phyloP scores from a whole-genome alignment of 2,888 invertebrate genomes.

The Exephanes ischioxanthus region DNA sequence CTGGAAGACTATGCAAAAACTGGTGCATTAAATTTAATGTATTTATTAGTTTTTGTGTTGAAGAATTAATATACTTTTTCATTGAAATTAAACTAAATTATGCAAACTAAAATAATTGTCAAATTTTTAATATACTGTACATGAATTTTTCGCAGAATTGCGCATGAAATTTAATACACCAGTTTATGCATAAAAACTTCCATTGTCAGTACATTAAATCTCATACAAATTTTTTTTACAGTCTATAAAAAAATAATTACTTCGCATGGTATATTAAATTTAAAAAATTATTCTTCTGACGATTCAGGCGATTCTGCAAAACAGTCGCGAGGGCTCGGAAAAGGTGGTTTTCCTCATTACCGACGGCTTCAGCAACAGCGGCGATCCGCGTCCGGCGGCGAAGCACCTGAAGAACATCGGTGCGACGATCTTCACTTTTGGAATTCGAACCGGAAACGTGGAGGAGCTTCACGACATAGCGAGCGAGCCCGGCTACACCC shows the following conservation, averaged over 20 bases:
- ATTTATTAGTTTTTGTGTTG: too few relatives aligned
- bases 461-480: constrained; percentile 88
- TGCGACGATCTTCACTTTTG: constrained; percentile 87
- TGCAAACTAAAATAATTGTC: too few relatives aligned
- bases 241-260: neutral
- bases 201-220: too few relatives aligned
- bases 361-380: constrained; percentile 90
- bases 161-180: too few relatives aligned
- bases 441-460: constrained; percentile 89
- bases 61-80: too few relatives aligned
- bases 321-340: constrained; percentile 85
- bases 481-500: constrained; percentile 87
- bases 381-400: constrained; percentile 88
- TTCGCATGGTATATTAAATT: neutral
- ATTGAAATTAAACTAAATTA: too few relatives aligned
- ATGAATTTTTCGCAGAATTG: too few relatives aligned
- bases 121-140: too few relatives aligned
- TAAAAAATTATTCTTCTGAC: neutral
- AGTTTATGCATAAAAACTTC: too few relatives aligned
- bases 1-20: too few relatives aligned
- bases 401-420: constrained; percentile 86
- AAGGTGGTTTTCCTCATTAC: constrained; percentile 90
- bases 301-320: constrained; percentile 85
- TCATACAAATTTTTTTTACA: too few relatives aligned
- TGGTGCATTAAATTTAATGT: too few relatives aligned